Conservation (phyloP, 2,888 invertebrate species). For the Didymodactylos carnosus region DNA sequence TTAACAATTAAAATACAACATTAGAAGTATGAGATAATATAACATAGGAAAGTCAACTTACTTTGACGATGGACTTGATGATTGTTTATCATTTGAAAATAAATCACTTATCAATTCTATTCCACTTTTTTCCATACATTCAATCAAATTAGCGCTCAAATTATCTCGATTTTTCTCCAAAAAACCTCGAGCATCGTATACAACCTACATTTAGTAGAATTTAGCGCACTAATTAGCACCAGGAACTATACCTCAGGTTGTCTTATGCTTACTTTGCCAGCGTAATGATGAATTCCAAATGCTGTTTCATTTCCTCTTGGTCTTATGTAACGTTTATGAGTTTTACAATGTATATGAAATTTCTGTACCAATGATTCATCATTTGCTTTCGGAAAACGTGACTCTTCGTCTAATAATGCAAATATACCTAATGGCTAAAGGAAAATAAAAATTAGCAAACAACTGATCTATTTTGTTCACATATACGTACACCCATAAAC, state of each 20-base stretch:
- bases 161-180: conserved; percentile 14
- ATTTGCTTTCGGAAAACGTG: conserved; percentile 25
- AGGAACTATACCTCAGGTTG: conserved; percentile 15
- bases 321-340: conserved; percentile 4
- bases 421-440: conserved; percentile 25
- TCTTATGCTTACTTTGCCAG: conserved; percentile 13
- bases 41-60: neutral
- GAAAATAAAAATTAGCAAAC: conserved; percentile 1
- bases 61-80: neutral
- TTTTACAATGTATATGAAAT: conserved; percentile 22
- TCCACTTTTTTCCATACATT: conserved; percentile 22
- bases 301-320: conserved; percentile 1
- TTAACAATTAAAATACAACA: no score
- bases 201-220: neutral
- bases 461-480: neutral
- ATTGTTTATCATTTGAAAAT: neutral
- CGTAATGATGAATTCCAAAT: conserved; percentile 14
- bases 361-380: conserved; percentile 26
- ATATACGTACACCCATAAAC: conserved; percentile 7
- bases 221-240: neutral
- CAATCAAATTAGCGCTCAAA: conserved; percentile 21
- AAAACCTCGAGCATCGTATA: conserved; percentile 12
- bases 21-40: no score
- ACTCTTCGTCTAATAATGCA: conserved; percentile 28
- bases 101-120: conserved; percentile 6